phyloP scores from a whole-genome alignment of 2,113 vertebrate genomes.

The Ondatra zibethicus region DNA sequence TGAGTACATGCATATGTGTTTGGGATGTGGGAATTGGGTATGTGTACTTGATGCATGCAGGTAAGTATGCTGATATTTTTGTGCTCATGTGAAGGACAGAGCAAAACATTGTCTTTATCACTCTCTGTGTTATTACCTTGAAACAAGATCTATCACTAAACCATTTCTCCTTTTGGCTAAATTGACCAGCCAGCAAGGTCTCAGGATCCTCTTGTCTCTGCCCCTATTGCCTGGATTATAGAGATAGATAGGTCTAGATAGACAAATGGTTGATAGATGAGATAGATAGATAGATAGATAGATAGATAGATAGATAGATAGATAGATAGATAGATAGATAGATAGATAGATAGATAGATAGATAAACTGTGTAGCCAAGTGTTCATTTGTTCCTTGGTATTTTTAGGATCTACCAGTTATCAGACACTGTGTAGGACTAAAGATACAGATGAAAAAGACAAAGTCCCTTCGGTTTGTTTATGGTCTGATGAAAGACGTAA shows the following conservation, averaged over 20 bases:
- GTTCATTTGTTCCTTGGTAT: constrained; percentile 21
- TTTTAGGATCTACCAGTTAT: constrained; percentile 13
- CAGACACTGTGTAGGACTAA: constrained; percentile 16
- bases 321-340: neutral
- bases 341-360: neutral
- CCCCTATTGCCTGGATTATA: neutral
- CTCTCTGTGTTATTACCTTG: neutral
- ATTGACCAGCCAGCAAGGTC: neutral
- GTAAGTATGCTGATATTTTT: neutral
- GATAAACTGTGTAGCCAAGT: neutral
- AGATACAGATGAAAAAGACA: neutral
- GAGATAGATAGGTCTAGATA: neutral
- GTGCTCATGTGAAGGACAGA: neutral
- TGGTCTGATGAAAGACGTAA: constrained; percentile 35
- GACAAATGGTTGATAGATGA: neutral
- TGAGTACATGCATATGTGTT: neutral
- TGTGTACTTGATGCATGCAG: neutral
- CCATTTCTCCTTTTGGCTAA: neutral
- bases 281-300: neutral
- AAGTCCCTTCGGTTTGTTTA: constrained; percentile 31
- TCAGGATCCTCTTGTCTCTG: neutral
- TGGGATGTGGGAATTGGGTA: neutral
- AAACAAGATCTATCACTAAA: neutral
- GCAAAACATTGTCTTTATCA: neutral
- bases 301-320: neutral